Evolutionary conservation across 2,888 invertebrate genomes (phyloP).

Genomic region (Acrobasis consociella): DNA sequence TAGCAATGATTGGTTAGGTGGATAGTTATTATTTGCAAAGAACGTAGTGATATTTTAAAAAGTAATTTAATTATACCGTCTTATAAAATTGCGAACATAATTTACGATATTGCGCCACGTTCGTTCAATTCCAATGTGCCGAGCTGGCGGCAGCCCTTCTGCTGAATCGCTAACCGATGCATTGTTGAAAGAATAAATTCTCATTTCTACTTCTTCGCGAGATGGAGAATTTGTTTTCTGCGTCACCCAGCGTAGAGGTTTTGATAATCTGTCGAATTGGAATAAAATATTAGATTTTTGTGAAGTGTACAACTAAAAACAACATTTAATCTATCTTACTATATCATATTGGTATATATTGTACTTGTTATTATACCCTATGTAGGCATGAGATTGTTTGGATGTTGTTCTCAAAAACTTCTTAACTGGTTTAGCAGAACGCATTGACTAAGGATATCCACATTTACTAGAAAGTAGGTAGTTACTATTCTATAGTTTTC

Average conservation of each 20-base stretch:
- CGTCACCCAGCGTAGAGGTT: slow-evolving; percentile 72
- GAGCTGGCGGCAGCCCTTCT: slow-evolving; percentile 46
- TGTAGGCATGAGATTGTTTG: too few relatives aligned
- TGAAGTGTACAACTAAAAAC: too few relatives aligned
- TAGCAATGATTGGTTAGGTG: too few relatives aligned
- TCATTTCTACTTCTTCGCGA: slow-evolving; percentile 64
- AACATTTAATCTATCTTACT: too few relatives aligned
- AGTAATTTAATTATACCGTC: neutral
- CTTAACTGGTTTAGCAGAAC: too few relatives aligned
- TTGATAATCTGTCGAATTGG: slow-evolving; percentile 53
- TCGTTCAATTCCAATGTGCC: slow-evolving; percentile 48
- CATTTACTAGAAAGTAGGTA: too few relatives aligned
- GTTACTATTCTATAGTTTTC: too few relatives aligned
- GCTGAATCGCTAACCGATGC: slow-evolving; percentile 37
- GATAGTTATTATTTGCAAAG: too few relatives aligned
- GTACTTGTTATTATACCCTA: too few relatives aligned
- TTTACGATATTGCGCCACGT: slow-evolving; percentile 38
- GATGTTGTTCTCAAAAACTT: too few relatives aligned
- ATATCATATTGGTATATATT: too few relatives aligned
- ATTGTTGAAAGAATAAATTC: slow-evolving; percentile 67
- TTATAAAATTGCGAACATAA: slow-evolving; percentile 24
- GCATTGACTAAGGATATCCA: too few relatives aligned
- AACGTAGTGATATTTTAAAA: neutral
- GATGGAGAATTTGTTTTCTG: slow-evolving; percentile 69
- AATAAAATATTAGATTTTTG: neutral